Percentiles rank a stretch among this genome's conserved stretches.
phyloP scores from a whole-genome alignment of 1,140 invertebrate genomes.

The Phthorimaea operculella region DNA sequence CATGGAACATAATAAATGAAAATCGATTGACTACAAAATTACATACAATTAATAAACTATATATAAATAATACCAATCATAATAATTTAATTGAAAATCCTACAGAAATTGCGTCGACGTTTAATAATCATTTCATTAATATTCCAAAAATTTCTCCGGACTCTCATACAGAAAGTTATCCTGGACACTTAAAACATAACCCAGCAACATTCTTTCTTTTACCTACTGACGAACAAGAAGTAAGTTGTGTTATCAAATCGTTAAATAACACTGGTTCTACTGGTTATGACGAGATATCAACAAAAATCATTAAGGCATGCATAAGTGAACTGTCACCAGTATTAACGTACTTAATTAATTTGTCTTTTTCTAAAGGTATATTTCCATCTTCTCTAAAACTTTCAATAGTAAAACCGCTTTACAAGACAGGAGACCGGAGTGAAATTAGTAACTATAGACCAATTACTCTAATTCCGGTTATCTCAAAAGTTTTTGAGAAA shows the following conservation, averaged over 20 bases:
- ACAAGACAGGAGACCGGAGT: background rate
- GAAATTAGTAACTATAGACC: background rate
- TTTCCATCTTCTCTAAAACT: background rate
- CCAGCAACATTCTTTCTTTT: background rate
- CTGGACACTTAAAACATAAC: background rate
- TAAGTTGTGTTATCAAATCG: background rate
- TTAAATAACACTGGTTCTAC: background rate
- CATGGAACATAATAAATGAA: background rate
- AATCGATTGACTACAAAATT: background rate
- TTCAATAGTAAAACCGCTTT: background rate
- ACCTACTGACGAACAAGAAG: background rate
- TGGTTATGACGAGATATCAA: background rate
- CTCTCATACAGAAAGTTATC: background rate
- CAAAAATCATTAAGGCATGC: background rate
- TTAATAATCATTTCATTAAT: background rate
- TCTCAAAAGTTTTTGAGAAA: slow-evolving; percentile 1
- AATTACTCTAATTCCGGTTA: background rate
- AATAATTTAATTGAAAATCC: background rate
- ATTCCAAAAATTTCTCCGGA: background rate
- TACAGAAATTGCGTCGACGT: background rate
- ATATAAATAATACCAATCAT: background rate
- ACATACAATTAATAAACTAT: background rate
- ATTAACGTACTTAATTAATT: background rate
- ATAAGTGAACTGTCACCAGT: background rate
- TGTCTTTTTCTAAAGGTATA: background rate